These are phyloP conservation scores for Mythimna lalbum DNA, from an alignment of 2,888 invertebrate species.

Conservation along the genomic window DNA sequence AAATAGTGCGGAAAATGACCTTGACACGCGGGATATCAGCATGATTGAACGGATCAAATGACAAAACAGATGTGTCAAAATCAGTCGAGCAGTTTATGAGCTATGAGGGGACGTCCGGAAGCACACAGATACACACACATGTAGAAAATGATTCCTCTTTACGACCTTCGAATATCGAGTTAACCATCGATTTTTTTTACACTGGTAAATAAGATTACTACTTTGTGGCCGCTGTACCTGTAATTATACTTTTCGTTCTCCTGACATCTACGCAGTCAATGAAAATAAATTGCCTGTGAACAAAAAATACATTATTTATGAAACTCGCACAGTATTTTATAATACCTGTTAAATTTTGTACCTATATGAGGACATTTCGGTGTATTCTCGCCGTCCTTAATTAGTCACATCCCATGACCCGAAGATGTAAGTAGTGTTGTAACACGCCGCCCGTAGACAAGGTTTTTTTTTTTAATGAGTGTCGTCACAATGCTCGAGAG, in stretches of 20 bases:
- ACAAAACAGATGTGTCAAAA: conserved; percentile 47
- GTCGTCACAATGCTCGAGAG: conserved; percentile 15
- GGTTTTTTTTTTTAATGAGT: conserved; percentile 21
- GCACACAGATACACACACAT: conserved; percentile 25
- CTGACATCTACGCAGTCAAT: not conserved
- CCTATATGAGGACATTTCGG: conserved; percentile 17
- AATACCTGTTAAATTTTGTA: conserved; percentile 21
- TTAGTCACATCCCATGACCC: conserved; percentile 44
- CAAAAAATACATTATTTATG: conserved; percentile 7
- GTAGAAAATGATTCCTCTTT: conserved; percentile 24
- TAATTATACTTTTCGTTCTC: conserved; percentile 21
- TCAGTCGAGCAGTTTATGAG: conserved; percentile 42
- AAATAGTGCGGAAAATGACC: conserved; percentile 8
- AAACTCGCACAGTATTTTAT: conserved; percentile 6
- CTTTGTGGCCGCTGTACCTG: not conserved
- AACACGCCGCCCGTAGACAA: conserved; percentile 23
- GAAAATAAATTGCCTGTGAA: conserved; percentile 2
- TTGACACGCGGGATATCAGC: conserved; percentile 36
- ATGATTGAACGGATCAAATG: conserved; percentile 50
- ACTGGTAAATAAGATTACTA: conserved; percentile 4
- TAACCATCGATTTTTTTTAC: conserved; percentile 33
- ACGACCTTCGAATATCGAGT: conserved; percentile 22
- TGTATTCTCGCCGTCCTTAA: conserved; percentile 40
- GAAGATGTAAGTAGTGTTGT: conserved; percentile 11
- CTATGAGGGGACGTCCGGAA: conserved; percentile 52